Evolutionary conservation across 2,113 vertebrate species (phyloP), one percentile per base, ranked within the genome.

Genomic region (Sylvia atricapilla): DNA sequence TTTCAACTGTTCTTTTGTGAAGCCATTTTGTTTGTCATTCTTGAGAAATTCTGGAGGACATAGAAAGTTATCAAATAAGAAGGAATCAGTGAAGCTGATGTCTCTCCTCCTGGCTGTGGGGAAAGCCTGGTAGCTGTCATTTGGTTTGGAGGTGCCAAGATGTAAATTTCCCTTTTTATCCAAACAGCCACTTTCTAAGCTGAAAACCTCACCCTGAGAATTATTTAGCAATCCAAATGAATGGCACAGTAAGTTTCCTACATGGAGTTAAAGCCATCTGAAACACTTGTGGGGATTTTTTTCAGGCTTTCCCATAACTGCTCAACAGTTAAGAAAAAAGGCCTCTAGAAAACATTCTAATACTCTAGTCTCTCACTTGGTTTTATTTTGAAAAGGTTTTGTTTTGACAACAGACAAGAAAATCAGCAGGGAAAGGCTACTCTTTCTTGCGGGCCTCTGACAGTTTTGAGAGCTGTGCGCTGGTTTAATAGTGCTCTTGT

Each of bases 21-120:
- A 76, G 69, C 76, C 60, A 5, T 78, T 86, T 82, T 68, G 47
- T 78, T 81, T 70, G 41, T 91, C 12, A 5, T 64, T 87, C 77
- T 47, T 49, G 69, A 91, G 86, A 82, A 94, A 72, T 92, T 84
- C 77, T 84, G 91, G 86, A 81, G 91, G 68, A 70, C 35, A 17
- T 10, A 91, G 91, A 84, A 91, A 82, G 81, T 84, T 85, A 43
- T 6, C 39, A 28, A 3, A 28, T 30, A 68, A 30, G 60, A 93
- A 81, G 15, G 33, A 56, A 44, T 55, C 23, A 19, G 37, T 0
- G 0, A 60, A 64, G n/a, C 47, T 70, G 35, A 10, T 63, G 66
- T 66, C 49, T 90, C 3, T 68, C 27, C 31, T 74, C 11, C 63
- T 83, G 23, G 55, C n/a, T 93, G 59, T 92, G 59, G 85, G 88